Evolutionary conservation across 2,797 vertebrate genomes (phyloP), one percentile per base, ranked within the genome.

Genomic region (Zalophus californianus): DNA sequence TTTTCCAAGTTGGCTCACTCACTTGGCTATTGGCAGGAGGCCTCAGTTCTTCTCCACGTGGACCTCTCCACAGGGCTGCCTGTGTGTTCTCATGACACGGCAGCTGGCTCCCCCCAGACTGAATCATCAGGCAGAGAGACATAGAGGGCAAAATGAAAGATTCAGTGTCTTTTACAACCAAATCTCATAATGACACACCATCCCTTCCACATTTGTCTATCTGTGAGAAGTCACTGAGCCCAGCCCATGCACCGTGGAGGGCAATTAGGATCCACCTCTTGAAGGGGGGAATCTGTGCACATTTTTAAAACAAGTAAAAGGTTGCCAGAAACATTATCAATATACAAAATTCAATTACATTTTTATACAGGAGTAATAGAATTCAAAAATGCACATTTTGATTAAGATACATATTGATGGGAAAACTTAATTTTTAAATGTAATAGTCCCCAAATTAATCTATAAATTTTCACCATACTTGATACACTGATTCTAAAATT

Each of bases 361-460:
- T 96, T 91, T 94, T 90, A 82, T 92, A 29, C 4, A 38, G 48
- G 32, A 82, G 3, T 66, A 88, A 68, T n/a, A 50, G 56, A 86
- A 12, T 91, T 93, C 88, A 16, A 78, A 96, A 83, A 73, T 38
- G n/a, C 54, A 12, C 73, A 52, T 62, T 54, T 75, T 84, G 79
- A 90, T 90, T 75, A 89, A 86, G 80, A 73, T 90, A 48, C 29
- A 35, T 89, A 92, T 48, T 85, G 44, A 85, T 44, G 44, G 21
- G 15, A 86, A 73, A n/a, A 32, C 20, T 92, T 20, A 27, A 75
- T 64, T 93, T 83, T 91, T 3, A 35, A 88, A 79, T 84, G 72
- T 70, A 78, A n/a, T 35, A 73, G 48, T 66, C 27, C 44, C 38
- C n/a, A 82, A 86, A 94, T 89, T 50, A 88, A 62, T 77, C 73